Percentiles rank a stretch among this genome's conserved stretches.
These are phyloP conservation scores for Procavia capensis DNA, from an alignment of 2,113 vertebrate species.

Conservation along the genomic window DNA sequence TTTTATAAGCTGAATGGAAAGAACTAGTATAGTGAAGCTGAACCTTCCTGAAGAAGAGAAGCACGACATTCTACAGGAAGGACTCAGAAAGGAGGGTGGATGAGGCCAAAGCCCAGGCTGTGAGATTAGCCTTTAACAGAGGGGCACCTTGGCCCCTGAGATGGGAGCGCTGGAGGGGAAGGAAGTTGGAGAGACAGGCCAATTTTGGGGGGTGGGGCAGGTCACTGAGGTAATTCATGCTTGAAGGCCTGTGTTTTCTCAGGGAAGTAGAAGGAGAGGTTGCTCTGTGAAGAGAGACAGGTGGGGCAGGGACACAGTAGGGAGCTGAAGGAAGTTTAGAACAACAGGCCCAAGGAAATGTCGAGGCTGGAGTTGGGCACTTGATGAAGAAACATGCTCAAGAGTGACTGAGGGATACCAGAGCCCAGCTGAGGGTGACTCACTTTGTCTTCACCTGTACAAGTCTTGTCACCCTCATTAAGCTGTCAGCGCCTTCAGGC, in stretches of 20 bases:
- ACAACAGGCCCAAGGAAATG: slow-evolving; percentile 28
- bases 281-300: slow-evolving; percentile 41
- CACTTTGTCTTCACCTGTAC: neutral
- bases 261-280: slow-evolving; percentile 67
- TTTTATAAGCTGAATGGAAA: slow-evolving; percentile 32
- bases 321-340: slow-evolving; percentile 63
- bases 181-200: slow-evolving; percentile 46
- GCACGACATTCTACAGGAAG: neutral
- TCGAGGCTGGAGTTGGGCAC: neutral
- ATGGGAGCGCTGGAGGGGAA: slow-evolving; percentile 63
- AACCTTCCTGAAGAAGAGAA: slow-evolving; percentile 37
- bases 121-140: slow-evolving; percentile 75
- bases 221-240: slow-evolving; percentile 71
- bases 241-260: slow-evolving; percentile 80
- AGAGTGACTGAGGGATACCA: neutral
- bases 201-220: neutral
- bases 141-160: slow-evolving; percentile 57
- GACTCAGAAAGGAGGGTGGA: slow-evolving; percentile 25
- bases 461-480: neutral
- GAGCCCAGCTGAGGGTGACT: neutral
- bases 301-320: slow-evolving; percentile 13
- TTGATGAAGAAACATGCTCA: neutral
- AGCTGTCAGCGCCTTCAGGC: neutral
- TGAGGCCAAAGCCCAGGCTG: slow-evolving; percentile 2
- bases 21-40: neutral